Evolutionary conservation across 2,888 invertebrate genomes (phyloP), one percentile per base, ranked within the genome.

Genomic region (Synanthedon myopaeformis): DNA sequence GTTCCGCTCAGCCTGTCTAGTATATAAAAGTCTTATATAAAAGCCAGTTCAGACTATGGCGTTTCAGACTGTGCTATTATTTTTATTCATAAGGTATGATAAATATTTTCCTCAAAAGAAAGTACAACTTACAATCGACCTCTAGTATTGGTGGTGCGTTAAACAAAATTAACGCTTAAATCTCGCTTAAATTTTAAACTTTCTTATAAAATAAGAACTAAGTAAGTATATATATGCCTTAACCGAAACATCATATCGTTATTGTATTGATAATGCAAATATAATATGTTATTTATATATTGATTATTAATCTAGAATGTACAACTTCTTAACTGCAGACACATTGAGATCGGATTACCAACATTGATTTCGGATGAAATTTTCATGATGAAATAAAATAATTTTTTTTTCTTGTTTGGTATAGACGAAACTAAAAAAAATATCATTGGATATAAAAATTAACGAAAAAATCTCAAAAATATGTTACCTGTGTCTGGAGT

Each of bases 151-250:
- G 45, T 13, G 45, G 45, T 45, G 45, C 45, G 28, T 35, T 35
- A 10, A 35, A 35, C 2, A 35, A 35, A 35, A 35, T 8, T 35
- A 28, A 10, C 10, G 6, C 28, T n/a, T n/a, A n/a, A n/a, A 13
- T 45, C 45, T 13, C 35, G 71, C 66, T 67, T 77, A 78, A 17
- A 63, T 65, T 58, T 61, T 54, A 52, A 66, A 64, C 66, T 70
- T 76, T 86, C 86, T 85, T 86, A 86, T 86, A 13, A 72, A 82
- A 87, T 86, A 85, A 85, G 85, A 87, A 80, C 69, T 65, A 28
- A 28, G 28, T 35, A 35, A 35, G 35, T 35, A 10, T 82, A 85
- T 23, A 23, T 23, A 23, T 84, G 86, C 86, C 86, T 87, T 87
- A 84, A 72, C 72, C 71, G 75, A 75, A 80, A 79, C 68, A 65